phyloP scores from a whole-genome alignment of 2,797 vertebrate species.

The Tiaroga cobitis region DNA sequence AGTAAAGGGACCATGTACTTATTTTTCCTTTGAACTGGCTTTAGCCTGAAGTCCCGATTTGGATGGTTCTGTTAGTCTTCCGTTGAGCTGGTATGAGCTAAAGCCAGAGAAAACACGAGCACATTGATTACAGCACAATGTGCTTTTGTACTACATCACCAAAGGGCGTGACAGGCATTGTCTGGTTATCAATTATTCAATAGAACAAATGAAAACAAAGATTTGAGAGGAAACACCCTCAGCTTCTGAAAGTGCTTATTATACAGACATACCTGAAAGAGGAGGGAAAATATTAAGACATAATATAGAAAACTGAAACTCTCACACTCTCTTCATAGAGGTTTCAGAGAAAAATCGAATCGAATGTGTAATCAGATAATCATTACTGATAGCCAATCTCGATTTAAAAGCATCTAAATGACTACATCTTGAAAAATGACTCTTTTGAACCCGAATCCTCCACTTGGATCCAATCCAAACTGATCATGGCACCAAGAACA shows the following conservation, averaged over 20 bases:
- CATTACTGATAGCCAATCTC: neutral
- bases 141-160: conserved; percentile 42
- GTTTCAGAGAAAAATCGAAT: neutral
- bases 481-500: neutral
- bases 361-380: neutral
- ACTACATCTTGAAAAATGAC: neutral
- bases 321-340: neutral
- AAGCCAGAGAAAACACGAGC: conserved; percentile 2
- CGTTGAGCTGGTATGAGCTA: conserved; percentile 10
- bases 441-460: no score
- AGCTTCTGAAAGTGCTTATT: neutral
- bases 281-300: neutral
- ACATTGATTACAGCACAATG: conserved; percentile 38
- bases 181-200: conserved; percentile 36
- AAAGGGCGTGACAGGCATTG: conserved; percentile 38
- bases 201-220: conserved; percentile 40
- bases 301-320: neutral
- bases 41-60: neutral
- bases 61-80: neutral
- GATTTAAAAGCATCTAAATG: neutral
- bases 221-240: conserved; percentile 45
- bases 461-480: neutral
- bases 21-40: neutral
- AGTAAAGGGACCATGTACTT: neutral
- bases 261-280: conserved; percentile 18